Evolutionary conservation across 2,888 invertebrate species (phyloP).

Genomic region (Adela reaumurella): DNA sequence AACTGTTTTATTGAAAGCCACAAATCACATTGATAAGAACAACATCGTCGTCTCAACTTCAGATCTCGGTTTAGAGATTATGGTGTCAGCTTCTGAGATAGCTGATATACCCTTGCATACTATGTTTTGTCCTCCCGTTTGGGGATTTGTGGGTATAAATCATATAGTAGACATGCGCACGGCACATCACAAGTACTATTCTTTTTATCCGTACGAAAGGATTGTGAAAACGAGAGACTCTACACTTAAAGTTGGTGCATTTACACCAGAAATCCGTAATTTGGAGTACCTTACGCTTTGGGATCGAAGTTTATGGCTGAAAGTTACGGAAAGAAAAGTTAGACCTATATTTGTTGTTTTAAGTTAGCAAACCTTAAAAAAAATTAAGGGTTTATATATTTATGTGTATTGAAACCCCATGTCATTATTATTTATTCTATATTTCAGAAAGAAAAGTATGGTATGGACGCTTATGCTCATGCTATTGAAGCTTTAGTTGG

Average conservation of each 20-base stretch:
- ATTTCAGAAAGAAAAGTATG: neutral
- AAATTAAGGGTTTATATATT: no score
- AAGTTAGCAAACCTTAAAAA: no score
- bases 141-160: constrained; percentile 60
- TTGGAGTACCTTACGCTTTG: constrained; percentile 47
- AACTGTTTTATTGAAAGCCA: constrained; percentile 34
- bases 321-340: constrained; percentile 33
- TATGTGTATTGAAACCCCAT: no score
- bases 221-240: constrained; percentile 45
- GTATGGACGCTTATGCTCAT: constrained; percentile 15
- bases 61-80: constrained; percentile 49
- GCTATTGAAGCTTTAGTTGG: constrained; percentile 38
- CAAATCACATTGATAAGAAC: constrained; percentile 30
- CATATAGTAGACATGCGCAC: constrained; percentile 52
- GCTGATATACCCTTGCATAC: constrained; percentile 39
- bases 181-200: constrained; percentile 48
- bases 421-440: no score
- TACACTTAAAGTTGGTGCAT: constrained; percentile 43
- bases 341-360: constrained; percentile 7
- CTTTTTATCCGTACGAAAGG: constrained; percentile 47
- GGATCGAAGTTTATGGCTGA: constrained; percentile 32
- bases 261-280: constrained; percentile 49
- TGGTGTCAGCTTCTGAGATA: constrained; percentile 34
- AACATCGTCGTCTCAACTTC: constrained; percentile 58
- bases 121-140: constrained; percentile 60